Evolutionary conservation across 2,797 vertebrate species (phyloP).

Genomic region (Rhinogobio ventralis): DNA sequence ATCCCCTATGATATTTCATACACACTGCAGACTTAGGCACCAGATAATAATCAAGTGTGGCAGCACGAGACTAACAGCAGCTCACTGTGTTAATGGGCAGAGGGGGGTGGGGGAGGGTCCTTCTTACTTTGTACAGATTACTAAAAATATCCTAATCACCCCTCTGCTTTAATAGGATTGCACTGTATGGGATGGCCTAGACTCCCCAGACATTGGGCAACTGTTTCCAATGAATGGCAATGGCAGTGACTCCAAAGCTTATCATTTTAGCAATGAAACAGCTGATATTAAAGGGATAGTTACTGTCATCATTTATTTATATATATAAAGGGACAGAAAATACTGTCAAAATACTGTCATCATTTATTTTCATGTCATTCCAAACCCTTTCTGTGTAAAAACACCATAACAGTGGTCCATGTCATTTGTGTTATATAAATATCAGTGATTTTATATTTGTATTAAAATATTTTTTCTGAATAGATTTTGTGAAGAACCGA

Average conservation of each 20-base stretch:
- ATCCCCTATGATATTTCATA: neutral
- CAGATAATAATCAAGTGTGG: neutral
- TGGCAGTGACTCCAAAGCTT: neutral
- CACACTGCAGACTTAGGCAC: neutral
- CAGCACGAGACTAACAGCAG: neutral
- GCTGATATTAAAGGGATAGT: neutral
- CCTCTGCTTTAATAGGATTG: conserved; percentile 70
- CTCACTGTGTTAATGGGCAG: conserved; percentile 57
- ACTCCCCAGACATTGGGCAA: conserved; percentile 8
- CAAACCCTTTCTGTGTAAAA: neutral
- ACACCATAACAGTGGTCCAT: neutral
- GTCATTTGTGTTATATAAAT: neutral
- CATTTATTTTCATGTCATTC: neutral
- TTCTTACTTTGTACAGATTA: conserved; percentile 66
- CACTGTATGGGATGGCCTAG: conserved; percentile 15
- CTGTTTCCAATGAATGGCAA: conserved; percentile 5
- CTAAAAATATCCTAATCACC: conserved; percentile 77
- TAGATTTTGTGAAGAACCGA: neutral
- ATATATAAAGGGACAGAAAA: no score
- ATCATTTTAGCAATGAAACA: neutral
- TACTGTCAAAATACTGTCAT: no score
- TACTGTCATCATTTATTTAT: neutral
- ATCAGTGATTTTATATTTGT: neutral
- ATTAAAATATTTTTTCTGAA: neutral
- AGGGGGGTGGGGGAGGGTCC: conserved; percentile 42